A percentile compares a stretch with the other conserved stretches of the same genome.
Evolutionary conservation across 2,888 invertebrate species (phyloP).

Genomic region (Eristalinus aeneus): DNA sequence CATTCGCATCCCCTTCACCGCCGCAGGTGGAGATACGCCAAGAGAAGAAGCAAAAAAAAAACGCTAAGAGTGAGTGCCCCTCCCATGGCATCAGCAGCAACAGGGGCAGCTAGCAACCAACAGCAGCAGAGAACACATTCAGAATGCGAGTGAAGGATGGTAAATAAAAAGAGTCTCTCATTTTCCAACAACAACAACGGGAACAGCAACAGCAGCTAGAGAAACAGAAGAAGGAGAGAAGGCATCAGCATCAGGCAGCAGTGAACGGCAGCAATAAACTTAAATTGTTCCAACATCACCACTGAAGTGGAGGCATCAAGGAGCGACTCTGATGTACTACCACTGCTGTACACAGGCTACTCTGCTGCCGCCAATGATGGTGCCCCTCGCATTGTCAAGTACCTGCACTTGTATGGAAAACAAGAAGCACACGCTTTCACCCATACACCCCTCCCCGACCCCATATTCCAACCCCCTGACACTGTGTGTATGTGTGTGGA

Average conservation of each 20-base stretch:
- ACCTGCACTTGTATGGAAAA: constrained; percentile 61
- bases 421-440: constrained; percentile 35
- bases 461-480: too few species aligned
- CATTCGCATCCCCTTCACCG: background rate
- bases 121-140: constrained; percentile 24
- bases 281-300: constrained; percentile 64
- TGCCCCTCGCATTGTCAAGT: constrained; percentile 56
- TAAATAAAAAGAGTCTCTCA: constrained; percentile 60
- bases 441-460: constrained; percentile 2
- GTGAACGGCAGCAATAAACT: constrained; percentile 55
- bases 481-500: constrained; percentile 18
- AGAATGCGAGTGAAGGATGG: constrained; percentile 42
- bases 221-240: background rate
- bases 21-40: background rate
- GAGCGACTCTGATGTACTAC: constrained; percentile 40
- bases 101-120: background rate
- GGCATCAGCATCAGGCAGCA: background rate
- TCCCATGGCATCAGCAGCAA: background rate
- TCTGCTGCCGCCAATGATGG: constrained; percentile 41
- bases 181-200: constrained; percentile 26
- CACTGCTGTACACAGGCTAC: constrained; percentile 34
- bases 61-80: background rate
- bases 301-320: constrained; percentile 43
- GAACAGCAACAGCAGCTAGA: background rate
- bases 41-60: background rate